phyloP scores from a whole-genome alignment of 2,113 vertebrate species.

The Gallinago media region DNA sequence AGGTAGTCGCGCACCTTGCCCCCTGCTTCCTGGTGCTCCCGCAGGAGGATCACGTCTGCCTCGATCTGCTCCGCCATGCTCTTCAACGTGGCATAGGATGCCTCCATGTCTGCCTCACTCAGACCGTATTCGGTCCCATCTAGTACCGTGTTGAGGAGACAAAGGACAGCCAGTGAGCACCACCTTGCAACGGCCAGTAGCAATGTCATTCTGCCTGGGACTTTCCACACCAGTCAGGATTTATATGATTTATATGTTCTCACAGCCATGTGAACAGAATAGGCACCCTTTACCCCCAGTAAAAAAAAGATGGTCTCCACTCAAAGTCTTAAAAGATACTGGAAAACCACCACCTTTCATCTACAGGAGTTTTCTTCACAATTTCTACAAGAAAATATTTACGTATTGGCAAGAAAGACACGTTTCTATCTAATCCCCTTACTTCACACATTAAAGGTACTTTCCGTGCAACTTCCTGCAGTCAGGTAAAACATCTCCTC shows the following conservation, averaged over 20 bases:
- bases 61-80: slow-evolving; percentile 96
- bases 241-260: not conserved
- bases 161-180: not conserved
- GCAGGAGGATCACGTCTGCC: slow-evolving; percentile 90
- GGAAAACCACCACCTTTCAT: not conserved
- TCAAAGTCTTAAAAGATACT: not conserved
- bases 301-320: not conserved
- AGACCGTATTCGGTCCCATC: slow-evolving; percentile 96
- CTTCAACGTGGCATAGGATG: slow-evolving; percentile 91
- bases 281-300: not conserved
- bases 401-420: not conserved
- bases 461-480: not conserved
- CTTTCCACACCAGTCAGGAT: fast-evolving
- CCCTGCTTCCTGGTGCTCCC: slow-evolving; percentile 89
- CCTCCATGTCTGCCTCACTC: slow-evolving; percentile 93
- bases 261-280: not conserved
- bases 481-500: not conserved
- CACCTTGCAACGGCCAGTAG: not conserved
- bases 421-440: not conserved
- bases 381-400: not conserved
- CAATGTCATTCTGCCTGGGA: not conserved
- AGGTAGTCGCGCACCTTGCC: slow-evolving; percentile 94
- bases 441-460: not conserved
- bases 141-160: slow-evolving; percentile 37
- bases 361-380: not conserved